Evolutionary conservation across 2,888 invertebrate species (phyloP).

Genomic region (Scaptomyza tumidula): DNA sequence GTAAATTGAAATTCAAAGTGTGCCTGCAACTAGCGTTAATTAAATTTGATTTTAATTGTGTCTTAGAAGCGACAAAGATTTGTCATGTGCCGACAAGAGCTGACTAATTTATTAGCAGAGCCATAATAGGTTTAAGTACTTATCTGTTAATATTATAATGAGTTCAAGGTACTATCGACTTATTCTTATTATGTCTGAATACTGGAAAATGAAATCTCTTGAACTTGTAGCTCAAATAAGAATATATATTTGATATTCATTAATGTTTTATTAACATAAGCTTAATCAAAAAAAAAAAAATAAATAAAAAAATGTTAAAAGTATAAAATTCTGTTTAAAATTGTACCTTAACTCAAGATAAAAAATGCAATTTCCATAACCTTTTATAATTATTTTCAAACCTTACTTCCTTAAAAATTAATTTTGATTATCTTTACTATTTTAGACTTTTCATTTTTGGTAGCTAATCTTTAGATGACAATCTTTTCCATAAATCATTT

Average conservation of each 20-base stretch:
- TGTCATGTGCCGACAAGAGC: constrained; percentile 1
- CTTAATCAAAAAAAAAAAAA: background rate
- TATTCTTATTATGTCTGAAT: background rate
- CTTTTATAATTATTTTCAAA: background rate
- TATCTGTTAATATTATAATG: background rate
- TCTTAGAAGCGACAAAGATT: constrained; percentile 10
- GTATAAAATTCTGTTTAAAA: no score
- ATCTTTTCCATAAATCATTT: constrained; percentile 54
- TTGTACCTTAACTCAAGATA: no score
- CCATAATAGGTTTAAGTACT: background rate
- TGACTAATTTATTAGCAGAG: background rate
- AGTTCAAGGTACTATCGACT: background rate
- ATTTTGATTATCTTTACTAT: constrained; percentile 7
- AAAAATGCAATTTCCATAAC: background rate
- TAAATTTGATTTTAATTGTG: constrained; percentile 46
- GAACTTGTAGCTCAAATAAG: no score
- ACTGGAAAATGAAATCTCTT: no score
- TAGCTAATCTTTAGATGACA: constrained; percentile 36
- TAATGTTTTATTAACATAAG: background rate
- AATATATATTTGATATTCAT: no score
- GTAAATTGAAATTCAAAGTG: constrained; percentile 46
- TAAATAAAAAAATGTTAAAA: no score
- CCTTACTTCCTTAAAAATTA: background rate
- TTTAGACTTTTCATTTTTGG: constrained; percentile 12
- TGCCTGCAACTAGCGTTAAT: constrained; percentile 34